A percentile compares a stretch with the other conserved stretches of the same genome.
phyloP scores from a whole-genome alignment of 53 echinoderm and acorn worm genomes.

The Hippasteria phrygiana region DNA sequence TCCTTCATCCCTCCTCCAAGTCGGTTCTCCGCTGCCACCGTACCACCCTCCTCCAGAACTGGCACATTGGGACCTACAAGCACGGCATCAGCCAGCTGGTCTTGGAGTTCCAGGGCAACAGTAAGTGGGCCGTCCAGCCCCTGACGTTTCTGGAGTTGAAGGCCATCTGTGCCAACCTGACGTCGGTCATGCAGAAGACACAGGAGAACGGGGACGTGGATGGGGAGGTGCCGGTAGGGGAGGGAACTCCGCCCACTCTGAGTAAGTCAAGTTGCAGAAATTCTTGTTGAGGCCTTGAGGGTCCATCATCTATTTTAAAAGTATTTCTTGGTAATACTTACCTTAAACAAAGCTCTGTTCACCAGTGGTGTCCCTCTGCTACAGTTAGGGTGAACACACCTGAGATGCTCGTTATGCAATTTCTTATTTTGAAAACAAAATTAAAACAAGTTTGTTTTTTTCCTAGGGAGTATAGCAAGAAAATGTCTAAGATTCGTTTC shows the following conservation, averaged over 20 bases:
- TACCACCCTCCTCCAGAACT: slow-evolving; percentile 79
- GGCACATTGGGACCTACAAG: slow-evolving; percentile 85
- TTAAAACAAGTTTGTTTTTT: too few species aligned
- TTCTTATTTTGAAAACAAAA: too few species aligned
- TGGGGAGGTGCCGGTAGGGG: neutral
- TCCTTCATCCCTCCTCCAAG: slow-evolving; percentile 82
- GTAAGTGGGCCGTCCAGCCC: slow-evolving; percentile 85
- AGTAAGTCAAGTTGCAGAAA: slow-evolving; percentile 42
- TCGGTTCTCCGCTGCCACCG: slow-evolving; percentile 80
- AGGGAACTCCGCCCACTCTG: slow-evolving; percentile 4
- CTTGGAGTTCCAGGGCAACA: slow-evolving; percentile 81
- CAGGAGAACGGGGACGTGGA: slow-evolving; percentile 67
- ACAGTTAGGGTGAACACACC: too few species aligned
- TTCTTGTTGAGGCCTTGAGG: too few species aligned
- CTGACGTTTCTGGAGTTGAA: slow-evolving; percentile 82
- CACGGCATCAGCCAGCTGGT: slow-evolving; percentile 84
- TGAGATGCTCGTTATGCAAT: too few species aligned
- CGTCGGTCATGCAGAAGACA: slow-evolving; percentile 87
- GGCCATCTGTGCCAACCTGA: slow-evolving; percentile 86
- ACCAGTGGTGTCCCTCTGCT: too few species aligned
- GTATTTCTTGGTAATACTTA: too few species aligned
- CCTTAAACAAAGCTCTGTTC: too few species aligned
- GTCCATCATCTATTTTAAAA: too few species aligned
- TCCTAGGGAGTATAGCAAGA: too few species aligned
- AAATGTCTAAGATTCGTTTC: too few species aligned